Base-by-base conservation (phyloP, 2,113 vertebrate species). In the Oncorhynchus mykiss region DNA sequence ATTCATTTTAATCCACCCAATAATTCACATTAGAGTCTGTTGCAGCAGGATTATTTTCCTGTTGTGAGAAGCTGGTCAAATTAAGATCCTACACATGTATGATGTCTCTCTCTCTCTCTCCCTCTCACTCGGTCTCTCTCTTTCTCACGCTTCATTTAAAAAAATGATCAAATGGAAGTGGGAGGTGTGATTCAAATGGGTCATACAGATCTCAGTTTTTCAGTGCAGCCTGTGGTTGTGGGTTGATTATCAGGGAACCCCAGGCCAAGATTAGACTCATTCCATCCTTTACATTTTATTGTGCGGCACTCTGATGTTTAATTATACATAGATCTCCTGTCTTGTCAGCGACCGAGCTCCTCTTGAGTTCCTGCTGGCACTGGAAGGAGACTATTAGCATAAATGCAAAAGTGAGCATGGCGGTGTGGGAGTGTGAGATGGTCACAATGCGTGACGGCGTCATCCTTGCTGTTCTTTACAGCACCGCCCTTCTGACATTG, bases 101-200 rank as follows among this genome's bases (percentile, higher is more conserved):
- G 72, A 68, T 70, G 68, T 74, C 68, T 73, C 70, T 81, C 76
- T 72, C 89, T 3, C 24, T 25, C 24, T 51, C 34, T 39, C 67
- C 1, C 49, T 51, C 14, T 51, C 14, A n/a, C 60, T 14, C 12
- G 6, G 34, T 16, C 70, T 51, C 68, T 70, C 67, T 74, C 71
- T 67, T 74, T 73, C 75, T 73, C 74, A 82, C 75, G 72, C 89
- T 87, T 91, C 91, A 92, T 92, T 92, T 91, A 89, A 92, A 90
- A 92, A 91, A 90, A 86, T 78, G 89, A 90, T 90, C 80, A 86
- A 91, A 81, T 84, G 80, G 76, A 73, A 84, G 87, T 89, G 81
- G 88, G 90, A 88, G 86, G 88, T 90, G 85, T 82, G 84, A 91
- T 89, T 91, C 88, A 88, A 90, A 91, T 84, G 86, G 88, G 88